These are phyloP conservation scores for fruit fly (Drosophila melanogaster) DNA, from an alignment of 1,140 invertebrate genomes.

Conservation along the genomic window Release_6_plus_ISO1_MT NT_033777.3:7580501-7581000, in stretches of 20 bases:
- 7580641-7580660: conserved; percentile 40
- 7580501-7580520: conserved; percentile 34
- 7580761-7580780: conserved; percentile 76
- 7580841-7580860: conserved; percentile 95
- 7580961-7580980: conserved; percentile 42
- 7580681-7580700: conserved; percentile 62
- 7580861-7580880: conserved; percentile 98
- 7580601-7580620: background rate
- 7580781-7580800: conserved; percentile 88
- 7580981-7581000: conserved; percentile 35
- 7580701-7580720: conserved; percentile 17
- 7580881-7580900: conserved; percentile 98
- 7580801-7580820: conserved; percentile 98
- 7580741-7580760: conserved; percentile 60
- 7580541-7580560: conserved; percentile 46
- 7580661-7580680: conserved; percentile 13
- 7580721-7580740: conserved; percentile 7
- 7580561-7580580: conserved; percentile 44
- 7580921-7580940: conserved; percentile 90
- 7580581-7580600: conserved; percentile 50
- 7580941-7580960: conserved; percentile 33
- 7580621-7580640: conserved; percentile 10
- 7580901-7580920: conserved; percentile 97
- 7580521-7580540: conserved; percentile 74
- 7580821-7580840: conserved; percentile 97